phyloP scores from a whole-genome alignment of 2,113 vertebrate species.

The Atractosteus spatula region DNA sequence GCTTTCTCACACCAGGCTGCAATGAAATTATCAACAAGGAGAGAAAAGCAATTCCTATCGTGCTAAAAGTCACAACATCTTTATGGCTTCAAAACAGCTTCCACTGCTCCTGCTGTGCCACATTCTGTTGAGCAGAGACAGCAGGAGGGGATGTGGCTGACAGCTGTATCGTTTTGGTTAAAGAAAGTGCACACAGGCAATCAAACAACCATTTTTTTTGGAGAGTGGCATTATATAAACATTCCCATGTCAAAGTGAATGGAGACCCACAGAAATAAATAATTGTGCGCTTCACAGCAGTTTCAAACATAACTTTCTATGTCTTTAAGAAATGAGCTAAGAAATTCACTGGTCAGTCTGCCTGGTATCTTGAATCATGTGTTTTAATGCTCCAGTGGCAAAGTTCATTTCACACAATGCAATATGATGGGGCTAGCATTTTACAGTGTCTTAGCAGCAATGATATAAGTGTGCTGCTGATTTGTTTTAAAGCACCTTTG shows the following conservation, averaged over 20 bases:
- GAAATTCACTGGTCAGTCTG: not conserved
- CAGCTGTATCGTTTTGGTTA: constrained; percentile 39
- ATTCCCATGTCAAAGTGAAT: not conserved
- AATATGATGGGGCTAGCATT: not conserved
- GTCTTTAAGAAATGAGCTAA: not conserved
- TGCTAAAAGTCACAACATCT: constrained; percentile 4
- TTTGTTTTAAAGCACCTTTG: not conserved
- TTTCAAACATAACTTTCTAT: not conserved
- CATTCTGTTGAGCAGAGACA: constrained; percentile 27
- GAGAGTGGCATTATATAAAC: not conserved
- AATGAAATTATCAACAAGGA: constrained; percentile 17
- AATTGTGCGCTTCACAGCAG: not conserved
- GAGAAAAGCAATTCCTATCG: constrained; percentile 17
- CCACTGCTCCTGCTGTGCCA: not conserved
- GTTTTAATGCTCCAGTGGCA: not conserved
- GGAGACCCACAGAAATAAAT: not conserved
- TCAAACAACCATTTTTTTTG: not conserved
- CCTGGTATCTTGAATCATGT: not conserved
- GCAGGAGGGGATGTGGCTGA: constrained; percentile 25
- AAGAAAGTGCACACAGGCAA: not conserved
- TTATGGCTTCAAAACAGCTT: constrained; percentile 24
- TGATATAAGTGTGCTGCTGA: not conserved
- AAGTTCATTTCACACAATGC: not conserved
- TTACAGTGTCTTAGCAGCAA: not conserved
- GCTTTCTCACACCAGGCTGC: constrained; percentile 20